Evolutionary conservation across 2,888 invertebrate species (phyloP).

Genomic region (Orchesellides sinensis): DNA sequence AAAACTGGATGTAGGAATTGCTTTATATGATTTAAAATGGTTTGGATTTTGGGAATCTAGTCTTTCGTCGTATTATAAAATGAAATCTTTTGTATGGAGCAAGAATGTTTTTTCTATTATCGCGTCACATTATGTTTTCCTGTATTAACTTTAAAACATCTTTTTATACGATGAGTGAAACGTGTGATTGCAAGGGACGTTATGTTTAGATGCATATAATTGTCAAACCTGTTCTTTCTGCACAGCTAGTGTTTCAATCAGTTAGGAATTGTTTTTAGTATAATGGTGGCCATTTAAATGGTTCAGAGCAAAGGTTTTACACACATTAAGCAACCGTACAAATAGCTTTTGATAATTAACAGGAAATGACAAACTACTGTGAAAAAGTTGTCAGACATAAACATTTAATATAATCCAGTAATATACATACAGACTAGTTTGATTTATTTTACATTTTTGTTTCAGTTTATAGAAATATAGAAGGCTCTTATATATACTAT

Average conservation of each 20-base stretch:
- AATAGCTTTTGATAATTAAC: conserved; percentile 9
- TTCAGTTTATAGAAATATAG: neutral
- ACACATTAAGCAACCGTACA: conserved; percentile 32
- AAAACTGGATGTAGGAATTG: conserved; percentile 20
- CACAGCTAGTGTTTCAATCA: neutral
- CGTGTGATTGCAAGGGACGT: neutral
- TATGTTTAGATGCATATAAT: neutral
- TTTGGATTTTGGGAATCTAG: conserved; percentile 38
- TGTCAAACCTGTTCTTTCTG: neutral
- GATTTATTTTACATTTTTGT: neutral
- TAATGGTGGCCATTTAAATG: neutral
- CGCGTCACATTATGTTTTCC: neutral
- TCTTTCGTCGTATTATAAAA: conserved; percentile 59
- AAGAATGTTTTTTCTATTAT: neutral
- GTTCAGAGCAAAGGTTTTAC: conserved; percentile 15
- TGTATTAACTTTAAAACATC: conserved; percentile 5
- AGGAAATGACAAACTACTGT: no score
- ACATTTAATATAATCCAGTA: neutral
- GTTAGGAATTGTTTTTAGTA: neutral
- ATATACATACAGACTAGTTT: neutral
- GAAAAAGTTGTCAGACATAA: neutral
- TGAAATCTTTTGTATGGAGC: neutral
- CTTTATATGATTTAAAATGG: no score
- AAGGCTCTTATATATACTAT: no score
- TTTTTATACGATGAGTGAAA: neutral